Evolutionary conservation across 2,113 vertebrate genomes (phyloP).

Genomic region (Ibidorhyncha struthersii): DNA sequence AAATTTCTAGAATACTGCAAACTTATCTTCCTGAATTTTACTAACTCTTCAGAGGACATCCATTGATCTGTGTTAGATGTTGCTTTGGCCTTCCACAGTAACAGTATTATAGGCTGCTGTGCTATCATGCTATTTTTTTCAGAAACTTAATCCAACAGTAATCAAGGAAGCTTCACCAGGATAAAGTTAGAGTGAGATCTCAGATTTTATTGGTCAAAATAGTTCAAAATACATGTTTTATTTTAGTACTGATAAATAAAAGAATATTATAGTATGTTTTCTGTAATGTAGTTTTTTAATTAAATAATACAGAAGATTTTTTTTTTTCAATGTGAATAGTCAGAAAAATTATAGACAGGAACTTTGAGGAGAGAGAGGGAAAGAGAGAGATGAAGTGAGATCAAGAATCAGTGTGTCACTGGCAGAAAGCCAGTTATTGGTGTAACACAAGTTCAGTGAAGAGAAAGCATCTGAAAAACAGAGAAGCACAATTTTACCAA

Average conservation of each 20-base stretch:
- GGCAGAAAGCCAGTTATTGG: background rate
- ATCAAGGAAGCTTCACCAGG: background rate
- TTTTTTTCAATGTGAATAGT: background rate
- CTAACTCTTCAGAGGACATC: background rate
- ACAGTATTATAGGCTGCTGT: background rate
- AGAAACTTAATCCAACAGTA: background rate
- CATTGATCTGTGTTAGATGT: background rate
- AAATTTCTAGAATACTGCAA: background rate
- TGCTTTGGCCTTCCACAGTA: background rate
- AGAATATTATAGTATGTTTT: background rate
- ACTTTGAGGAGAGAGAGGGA: background rate
- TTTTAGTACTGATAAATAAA: background rate
- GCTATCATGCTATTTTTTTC: background rate
- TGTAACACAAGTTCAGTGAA: background rate
- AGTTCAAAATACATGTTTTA: background rate
- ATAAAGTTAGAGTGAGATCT: background rate
- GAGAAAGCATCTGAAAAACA: background rate
- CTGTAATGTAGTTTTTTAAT: background rate
- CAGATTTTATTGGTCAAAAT: background rate
- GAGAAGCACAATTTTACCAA: background rate
- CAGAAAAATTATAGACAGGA: background rate
- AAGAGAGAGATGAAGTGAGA: background rate
- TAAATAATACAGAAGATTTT: background rate
- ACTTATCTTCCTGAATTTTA: background rate
- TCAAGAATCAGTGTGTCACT: background rate